A percentile compares a stretch with the other conserved stretches of the same genome.
phyloP scores from a whole-genome alignment of 2,113 vertebrate species.

The Syrrhaptes paradoxus region DNA sequence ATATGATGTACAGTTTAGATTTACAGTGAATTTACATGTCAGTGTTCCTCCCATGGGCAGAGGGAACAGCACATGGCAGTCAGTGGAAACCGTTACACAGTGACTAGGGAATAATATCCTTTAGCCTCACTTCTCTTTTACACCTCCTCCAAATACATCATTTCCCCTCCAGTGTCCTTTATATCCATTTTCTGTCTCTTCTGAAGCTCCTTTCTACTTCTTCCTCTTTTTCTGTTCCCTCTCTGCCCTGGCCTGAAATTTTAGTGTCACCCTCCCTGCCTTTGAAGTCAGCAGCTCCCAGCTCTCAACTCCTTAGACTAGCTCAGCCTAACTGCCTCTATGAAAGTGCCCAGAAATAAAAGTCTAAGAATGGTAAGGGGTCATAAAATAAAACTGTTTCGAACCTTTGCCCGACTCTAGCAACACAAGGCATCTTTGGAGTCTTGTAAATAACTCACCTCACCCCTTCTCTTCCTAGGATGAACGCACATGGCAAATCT shows the following conservation, averaged over 20 bases:
- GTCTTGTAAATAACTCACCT: background rate
- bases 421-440: background rate
- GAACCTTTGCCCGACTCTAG: background rate
- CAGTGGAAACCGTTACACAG: background rate
- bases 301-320: background rate
- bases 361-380: background rate
- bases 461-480: background rate
- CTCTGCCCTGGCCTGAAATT: background rate
- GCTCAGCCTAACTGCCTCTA: background rate
- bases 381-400: background rate
- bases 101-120: background rate
- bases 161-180: background rate
- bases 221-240: background rate
- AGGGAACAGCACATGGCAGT: background rate
- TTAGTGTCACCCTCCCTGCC: background rate
- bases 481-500: background rate
- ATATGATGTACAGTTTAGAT: background rate
- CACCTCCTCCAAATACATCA: background rate
- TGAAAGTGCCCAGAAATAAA: background rate
- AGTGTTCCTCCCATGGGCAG: background rate
- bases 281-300: background rate
- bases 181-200: background rate
- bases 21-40: background rate
- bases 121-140: background rate
- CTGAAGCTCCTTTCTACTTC: background rate